Percentiles rank a stretch among this genome's conserved stretches.
These are phyloP conservation scores for Athalia cordata DNA, from an alignment of 2,888 invertebrate genomes.

Conservation along the genomic window DNA sequence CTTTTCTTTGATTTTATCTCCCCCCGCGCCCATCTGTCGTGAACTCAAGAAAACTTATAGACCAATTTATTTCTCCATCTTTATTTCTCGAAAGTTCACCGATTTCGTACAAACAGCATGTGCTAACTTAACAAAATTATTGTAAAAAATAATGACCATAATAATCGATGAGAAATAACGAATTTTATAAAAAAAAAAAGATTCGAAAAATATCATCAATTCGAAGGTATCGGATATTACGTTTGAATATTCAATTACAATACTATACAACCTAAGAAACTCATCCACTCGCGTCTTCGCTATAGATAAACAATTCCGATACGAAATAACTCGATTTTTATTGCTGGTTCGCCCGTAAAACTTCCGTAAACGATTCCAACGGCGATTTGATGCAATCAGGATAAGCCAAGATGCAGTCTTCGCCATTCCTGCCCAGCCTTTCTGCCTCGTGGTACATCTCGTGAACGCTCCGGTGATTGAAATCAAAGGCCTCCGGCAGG, in stretches of 20 bases:
- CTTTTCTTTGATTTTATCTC: slow-evolving; percentile 36
- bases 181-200: neutral
- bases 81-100: slow-evolving; percentile 5
- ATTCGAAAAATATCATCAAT: too few species aligned
- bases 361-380: slow-evolving; percentile 68
- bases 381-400: slow-evolving; percentile 68
- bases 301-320: slow-evolving; percentile 7
- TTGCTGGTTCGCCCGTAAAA: slow-evolving; percentile 46
- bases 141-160: neutral
- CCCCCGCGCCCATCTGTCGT: slow-evolving; percentile 24
- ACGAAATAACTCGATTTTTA: slow-evolving; percentile 19
- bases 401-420: slow-evolving; percentile 67
- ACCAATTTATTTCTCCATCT: slow-evolving; percentile 42
- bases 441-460: slow-evolving; percentile 70
- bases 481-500: slow-evolving; percentile 58
- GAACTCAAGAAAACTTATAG: slow-evolving; percentile 19
- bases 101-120: neutral
- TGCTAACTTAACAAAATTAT: neutral
- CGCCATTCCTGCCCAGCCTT: slow-evolving; percentile 65
- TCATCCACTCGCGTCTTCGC: neutral
- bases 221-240: neutral
- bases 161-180: neutral
- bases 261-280: neutral
- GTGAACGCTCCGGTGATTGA: slow-evolving; percentile 61
- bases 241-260: neutral